phyloP scores from a whole-genome alignment of 1,140 invertebrate genomes.

The Meloidogyne floridensis region DNA sequence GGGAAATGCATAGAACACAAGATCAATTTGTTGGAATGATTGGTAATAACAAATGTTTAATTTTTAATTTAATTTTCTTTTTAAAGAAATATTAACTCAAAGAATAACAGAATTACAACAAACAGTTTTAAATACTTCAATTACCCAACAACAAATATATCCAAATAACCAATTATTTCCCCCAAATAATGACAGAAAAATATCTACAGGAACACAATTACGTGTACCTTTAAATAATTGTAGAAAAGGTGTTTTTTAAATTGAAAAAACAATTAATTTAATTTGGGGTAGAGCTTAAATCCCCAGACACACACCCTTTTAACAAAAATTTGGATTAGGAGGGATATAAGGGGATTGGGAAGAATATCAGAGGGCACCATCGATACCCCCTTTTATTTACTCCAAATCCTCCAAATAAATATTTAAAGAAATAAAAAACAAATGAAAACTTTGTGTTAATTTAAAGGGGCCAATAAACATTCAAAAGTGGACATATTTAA shows the following conservation, averaged over 20 bases:
- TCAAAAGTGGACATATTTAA: no score
- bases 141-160: constrained; percentile 1
- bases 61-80: constrained; percentile 28
- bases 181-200: not conserved
- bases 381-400: no score
- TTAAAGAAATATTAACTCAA: constrained; percentile 38
- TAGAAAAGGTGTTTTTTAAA: not conserved
- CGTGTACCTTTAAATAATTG: not conserved
- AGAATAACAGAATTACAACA: constrained; percentile 44
- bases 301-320: no score
- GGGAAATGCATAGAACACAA: constrained; percentile 65
- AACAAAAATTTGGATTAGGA: no score
- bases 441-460: no score
- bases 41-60: constrained; percentile 47
- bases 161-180: constrained; percentile 2
- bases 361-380: no score
- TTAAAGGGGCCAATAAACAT: no score
- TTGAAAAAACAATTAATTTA: no score
- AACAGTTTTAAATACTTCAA: constrained; percentile 21
- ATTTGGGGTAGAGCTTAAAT: no score
- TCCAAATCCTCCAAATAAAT: no score
- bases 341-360: no score
- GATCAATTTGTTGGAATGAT: constrained; percentile 65
- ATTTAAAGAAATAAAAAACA: no score
- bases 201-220: constrained; percentile 14